Base-by-base conservation (phyloP, 2,888 invertebrate species). In the Acheta domesticus region DNA sequence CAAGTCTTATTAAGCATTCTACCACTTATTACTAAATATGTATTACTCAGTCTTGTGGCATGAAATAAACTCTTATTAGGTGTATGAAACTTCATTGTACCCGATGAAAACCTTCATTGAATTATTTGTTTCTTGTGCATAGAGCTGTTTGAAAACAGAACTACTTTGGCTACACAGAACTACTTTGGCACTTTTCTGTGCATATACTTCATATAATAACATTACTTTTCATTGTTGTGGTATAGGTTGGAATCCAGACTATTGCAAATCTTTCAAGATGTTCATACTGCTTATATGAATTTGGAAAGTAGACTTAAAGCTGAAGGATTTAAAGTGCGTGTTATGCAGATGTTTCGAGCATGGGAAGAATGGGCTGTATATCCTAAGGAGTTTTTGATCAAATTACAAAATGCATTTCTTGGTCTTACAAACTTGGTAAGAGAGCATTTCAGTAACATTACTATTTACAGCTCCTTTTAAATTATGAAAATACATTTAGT, bases 331-430 rank as follows among this genome's bases (percentile, higher is more conserved):
- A 96, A 97, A 85, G 92, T 94, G 80, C 89, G 98, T 76, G 95
- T 98, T 50, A 92, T 96, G 86, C 91, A 94, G 84, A 94, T 96
- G 84, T 92, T 99, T 86, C 92, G 96, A 85, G 96, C 98, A 2
- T 99, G 99, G 98, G 98, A 98, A 86, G 99, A 99, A 86, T 97
- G 97, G 93, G 93, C 96, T 20, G 93, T 99, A 81, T 99, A 99
- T 88, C 95, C 98, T 0, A 94, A 94, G 80, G 97, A 98, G 83
- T 95, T 95, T 87, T 89, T 99, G 82, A 91, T 94, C 82, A 93
- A 92, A 85, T 88, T 98, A 81, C 96, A 97, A 86, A 95, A 96
- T 85, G 91, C 94, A 16, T 99, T 99, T 87, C 89, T 98, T 4
- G 99, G 99, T 5, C 88, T 95, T 74, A 86, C 87, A 49, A 81